phyloP scores from a whole-genome alignment of 2,888 invertebrate species.

The Drosophila pseudotalamancana region DNA sequence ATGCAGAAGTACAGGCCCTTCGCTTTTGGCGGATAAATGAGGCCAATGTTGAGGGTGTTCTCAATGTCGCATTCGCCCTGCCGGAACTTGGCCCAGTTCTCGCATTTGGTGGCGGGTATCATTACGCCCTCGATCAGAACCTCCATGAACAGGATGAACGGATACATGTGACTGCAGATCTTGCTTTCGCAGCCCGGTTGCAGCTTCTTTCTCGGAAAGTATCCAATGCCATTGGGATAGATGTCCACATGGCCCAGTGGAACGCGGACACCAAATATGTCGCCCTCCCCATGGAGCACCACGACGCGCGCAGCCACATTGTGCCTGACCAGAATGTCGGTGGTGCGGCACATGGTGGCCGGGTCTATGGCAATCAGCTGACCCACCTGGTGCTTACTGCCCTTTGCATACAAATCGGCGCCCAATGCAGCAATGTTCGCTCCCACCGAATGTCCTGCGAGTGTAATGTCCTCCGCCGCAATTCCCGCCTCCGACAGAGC shows the following conservation, averaged over 20 bases:
- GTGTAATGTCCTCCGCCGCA: constrained; percentile 56
- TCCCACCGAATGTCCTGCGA: constrained; percentile 82
- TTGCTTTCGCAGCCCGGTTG: constrained; percentile 80
- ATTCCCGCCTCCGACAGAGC: constrained; percentile 64
- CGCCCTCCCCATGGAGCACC: constrained; percentile 80
- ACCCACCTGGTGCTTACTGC: constrained; percentile 57
- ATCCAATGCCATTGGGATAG: constrained; percentile 82
- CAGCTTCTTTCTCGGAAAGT: constrained; percentile 70
- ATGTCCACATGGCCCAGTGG: constrained; percentile 78
- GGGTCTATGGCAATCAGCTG: constrained; percentile 82
- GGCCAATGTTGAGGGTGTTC: constrained; percentile 71
- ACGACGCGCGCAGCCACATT: constrained; percentile 72
- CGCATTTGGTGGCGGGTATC: constrained; percentile 79
- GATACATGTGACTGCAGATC: constrained; percentile 81
- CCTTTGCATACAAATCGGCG: constrained; percentile 62
- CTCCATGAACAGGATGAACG: constrained; percentile 81
- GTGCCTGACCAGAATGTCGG: constrained; percentile 69
- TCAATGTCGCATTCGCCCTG: constrained; percentile 66
- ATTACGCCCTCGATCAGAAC: constrained; percentile 76
- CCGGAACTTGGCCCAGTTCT: constrained; percentile 77
- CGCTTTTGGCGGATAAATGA: constrained; percentile 71
- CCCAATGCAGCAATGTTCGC: constrained; percentile 82
- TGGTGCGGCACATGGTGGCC: constrained; percentile 75
- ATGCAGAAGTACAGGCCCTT: constrained; percentile 76
- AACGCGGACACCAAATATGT: constrained; percentile 74